Conservation (phyloP, 2,113 vertebrate genomes). For the Talpa occidentalis region DNA sequence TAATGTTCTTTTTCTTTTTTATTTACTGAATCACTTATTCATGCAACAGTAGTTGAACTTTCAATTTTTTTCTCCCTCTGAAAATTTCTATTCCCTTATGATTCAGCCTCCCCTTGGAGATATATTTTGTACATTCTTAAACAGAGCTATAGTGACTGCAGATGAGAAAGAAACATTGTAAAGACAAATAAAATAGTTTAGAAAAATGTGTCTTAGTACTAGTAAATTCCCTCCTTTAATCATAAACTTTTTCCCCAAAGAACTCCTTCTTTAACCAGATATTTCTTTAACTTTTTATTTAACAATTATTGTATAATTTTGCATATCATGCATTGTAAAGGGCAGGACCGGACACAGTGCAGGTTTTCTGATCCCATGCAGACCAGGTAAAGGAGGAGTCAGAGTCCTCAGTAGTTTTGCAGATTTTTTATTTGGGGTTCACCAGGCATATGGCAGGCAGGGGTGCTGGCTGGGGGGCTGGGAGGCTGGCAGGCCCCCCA, state of each 20-base stretch:
- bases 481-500: no score
- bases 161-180: background rate
- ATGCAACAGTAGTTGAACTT: conserved; percentile 4
- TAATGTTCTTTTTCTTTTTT: conserved; percentile 18
- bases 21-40: conserved; percentile 9
- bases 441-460: no score
- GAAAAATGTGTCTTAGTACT: background rate
- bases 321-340: background rate
- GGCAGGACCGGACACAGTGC: no score
- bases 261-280: background rate
- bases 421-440: no score
- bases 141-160: background rate
- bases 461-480: no score
- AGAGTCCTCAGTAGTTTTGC: no score
- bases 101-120: background rate
- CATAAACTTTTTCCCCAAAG: background rate
- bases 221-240: background rate
- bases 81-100: conserved; percentile 5
- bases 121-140: conserved; percentile 23
- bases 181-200: background rate
- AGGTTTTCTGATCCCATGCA: no score
- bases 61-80: background rate
- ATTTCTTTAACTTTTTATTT: conserved; percentile 41
- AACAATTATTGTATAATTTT: background rate
- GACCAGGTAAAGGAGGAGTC: no score